Percentiles rank a stretch among this genome's conserved stretches.
phyloP scores from a whole-genome alignment of 1,140 invertebrate species.

The Papilio glaucus region DNA sequence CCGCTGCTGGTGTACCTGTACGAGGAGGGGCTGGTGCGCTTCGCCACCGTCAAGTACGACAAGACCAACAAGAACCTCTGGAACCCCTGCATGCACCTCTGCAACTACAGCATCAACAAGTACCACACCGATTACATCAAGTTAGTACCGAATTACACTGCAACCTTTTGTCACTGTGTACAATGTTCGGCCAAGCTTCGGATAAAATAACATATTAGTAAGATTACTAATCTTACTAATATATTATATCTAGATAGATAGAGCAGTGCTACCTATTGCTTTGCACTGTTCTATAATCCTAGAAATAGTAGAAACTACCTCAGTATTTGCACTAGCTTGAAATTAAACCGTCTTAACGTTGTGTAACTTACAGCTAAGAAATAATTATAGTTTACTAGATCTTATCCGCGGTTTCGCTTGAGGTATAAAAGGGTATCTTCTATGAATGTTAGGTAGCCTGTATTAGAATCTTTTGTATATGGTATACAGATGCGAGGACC shows the following conservation, averaged over 20 bases:
- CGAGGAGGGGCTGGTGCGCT: slow-evolving; percentile 93
- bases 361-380: too few relatives aligned
- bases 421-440: too few relatives aligned
- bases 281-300: too few relatives aligned
- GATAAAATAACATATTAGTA: too few relatives aligned
- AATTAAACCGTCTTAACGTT: too few relatives aligned
- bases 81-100: slow-evolving; percentile 97
- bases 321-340: too few relatives aligned
- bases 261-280: too few relatives aligned
- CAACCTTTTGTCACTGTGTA: background rate
- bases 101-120: slow-evolving; percentile 97
- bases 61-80: slow-evolving; percentile 91
- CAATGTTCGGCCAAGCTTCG: background rate
- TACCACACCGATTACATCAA: slow-evolving; percentile 95
- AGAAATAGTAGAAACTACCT: too few relatives aligned
- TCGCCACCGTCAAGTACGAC: slow-evolving; percentile 94
- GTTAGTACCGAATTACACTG: slow-evolving; percentile 82
- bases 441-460: background rate
- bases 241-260: too few relatives aligned
- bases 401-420: too few relatives aligned
- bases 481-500: slow-evolving; percentile 89
- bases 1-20: slow-evolving; percentile 94
- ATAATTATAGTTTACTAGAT: too few relatives aligned
- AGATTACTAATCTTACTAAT: too few relatives aligned
- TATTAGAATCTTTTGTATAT: slow-evolving; percentile 13